Base-by-base conservation (phyloP, 2,113 vertebrate genomes). In the Coptodon rendalli region DNA sequence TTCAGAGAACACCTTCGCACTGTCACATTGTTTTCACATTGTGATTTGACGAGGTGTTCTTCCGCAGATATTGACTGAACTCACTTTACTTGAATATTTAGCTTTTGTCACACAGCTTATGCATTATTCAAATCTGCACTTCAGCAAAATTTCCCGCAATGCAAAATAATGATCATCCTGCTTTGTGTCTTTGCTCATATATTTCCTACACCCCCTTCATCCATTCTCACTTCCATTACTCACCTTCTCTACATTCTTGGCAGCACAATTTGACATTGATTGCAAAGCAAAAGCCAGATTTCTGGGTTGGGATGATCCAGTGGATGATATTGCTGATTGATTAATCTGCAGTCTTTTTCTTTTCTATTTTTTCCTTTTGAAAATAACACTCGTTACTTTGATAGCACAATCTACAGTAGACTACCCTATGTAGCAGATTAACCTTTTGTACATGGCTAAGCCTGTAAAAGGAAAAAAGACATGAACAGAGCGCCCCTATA, bases 381-480 rank as follows among this genome's bases (percentile, higher is more conserved):
- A 87, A 89, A 57, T 81, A 85, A 84, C 53, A 86, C 53, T 43
- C 9, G 6, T 48, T 78, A 16, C 89, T 79, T 78, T 86, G 83
- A 91, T 84, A 86, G 45, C 80, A 50, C 54, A 36, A 82, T 92
- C 76, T 85, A 59, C 73, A 84, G 82, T 6, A 82, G 87, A 85
- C 94, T 88, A 52, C 48, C 45, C 86, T 86, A 86, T 92, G 80
- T 88, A 68, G 63, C 19, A 68, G 87, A 92, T 94, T 87, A 88
- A 85, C 80, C 88, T 90, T 89, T 88, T 82, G 56, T 81, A 43
- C 6, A 34, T 31, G 53, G 48, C 57, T 59, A 34, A 88, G 84
- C 84, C 40, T 84, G 84, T 73, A 87, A 90, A 93, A 90, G 84
- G 82, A 85, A 48, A 54, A 54, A 36, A 90, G 76, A 73, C 82